Conservation (phyloP, 2,113 vertebrate genomes). For the Indri indri region DNA sequence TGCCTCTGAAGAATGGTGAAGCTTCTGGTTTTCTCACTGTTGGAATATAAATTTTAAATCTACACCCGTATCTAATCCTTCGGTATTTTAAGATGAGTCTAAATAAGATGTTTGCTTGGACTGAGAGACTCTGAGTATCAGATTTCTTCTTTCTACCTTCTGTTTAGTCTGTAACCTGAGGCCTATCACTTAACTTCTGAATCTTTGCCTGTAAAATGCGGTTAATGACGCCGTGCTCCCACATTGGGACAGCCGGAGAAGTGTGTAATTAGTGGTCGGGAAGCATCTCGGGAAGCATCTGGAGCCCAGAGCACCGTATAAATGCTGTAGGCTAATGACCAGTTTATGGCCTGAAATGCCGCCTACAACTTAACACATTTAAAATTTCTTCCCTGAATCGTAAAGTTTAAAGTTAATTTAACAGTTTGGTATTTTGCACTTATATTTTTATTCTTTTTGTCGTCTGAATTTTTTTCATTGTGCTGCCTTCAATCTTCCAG, state of each 20-base stretch:
- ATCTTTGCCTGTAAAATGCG: constrained; percentile 54
- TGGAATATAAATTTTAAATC: not conserved
- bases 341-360: constrained; percentile 55
- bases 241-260: constrained; percentile 2
- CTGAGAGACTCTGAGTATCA: not conserved
- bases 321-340: constrained; percentile 58
- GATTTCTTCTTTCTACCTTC: constrained; percentile 35
- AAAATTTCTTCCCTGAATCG: constrained; percentile 39
- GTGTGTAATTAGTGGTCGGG: constrained; percentile 71
- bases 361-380: constrained; percentile 55
- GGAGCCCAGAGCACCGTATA: constrained; percentile 10
- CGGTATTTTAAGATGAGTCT: not conserved
- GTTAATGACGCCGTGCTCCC: not conserved
- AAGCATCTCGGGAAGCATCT: constrained; percentile 48
- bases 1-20: not conserved
- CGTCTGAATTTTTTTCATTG: not conserved
- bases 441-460: not conserved
- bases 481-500: not conserved
- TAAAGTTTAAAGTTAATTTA: constrained; percentile 55
- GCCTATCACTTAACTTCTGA: constrained; percentile 39
- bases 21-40: not conserved
- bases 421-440: constrained; percentile 9
- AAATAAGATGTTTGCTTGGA: not conserved
- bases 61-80: not conserved
- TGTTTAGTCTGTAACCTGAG: constrained; percentile 51